A percentile compares a stretch with the other conserved stretches of the same genome.
phyloP scores from a whole-genome alignment of 2,888 invertebrate species.

The Petrolisthes cinctipes region DNA sequence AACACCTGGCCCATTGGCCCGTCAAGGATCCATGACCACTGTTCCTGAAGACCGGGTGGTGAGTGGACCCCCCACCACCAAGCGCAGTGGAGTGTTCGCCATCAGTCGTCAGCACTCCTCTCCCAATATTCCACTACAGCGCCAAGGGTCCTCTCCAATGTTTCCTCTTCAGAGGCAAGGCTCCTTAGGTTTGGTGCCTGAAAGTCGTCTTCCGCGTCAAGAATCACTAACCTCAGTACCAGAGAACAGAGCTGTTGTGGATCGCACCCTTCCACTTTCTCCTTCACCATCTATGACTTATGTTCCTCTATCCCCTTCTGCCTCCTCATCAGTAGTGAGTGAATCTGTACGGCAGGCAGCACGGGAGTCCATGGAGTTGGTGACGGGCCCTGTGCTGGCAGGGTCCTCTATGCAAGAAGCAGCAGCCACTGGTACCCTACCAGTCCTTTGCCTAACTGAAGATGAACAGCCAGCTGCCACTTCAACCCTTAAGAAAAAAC shows the following conservation, averaged over 20 bases:
- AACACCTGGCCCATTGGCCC: slow-evolving; percentile 57
- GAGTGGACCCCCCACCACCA: slow-evolving; percentile 37
- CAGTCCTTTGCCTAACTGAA: slow-evolving; percentile 30
- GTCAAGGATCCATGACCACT: slow-evolving; percentile 60
- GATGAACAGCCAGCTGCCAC: slow-evolving; percentile 47
- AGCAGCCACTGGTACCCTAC: slow-evolving; percentile 31
- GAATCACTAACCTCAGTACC: slow-evolving; percentile 62
- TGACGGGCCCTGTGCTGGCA: slow-evolving; percentile 60
- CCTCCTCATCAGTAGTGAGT: slow-evolving; percentile 32
- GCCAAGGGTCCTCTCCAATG: slow-evolving; percentile 44
- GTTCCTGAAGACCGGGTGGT: slow-evolving; percentile 54
- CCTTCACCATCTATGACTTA: slow-evolving; percentile 60
- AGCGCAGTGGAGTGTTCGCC: slow-evolving; percentile 54
- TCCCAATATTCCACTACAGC: slow-evolving; percentile 62
- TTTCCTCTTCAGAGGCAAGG: slow-evolving; percentile 58
- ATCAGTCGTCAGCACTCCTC: slow-evolving; percentile 64
- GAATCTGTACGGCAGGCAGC: slow-evolving; percentile 39
- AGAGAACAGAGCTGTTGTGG: slow-evolving; percentile 60
- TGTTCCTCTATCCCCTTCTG: slow-evolving; percentile 49
- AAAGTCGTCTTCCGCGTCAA: slow-evolving; percentile 58
- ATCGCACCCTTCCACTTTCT: slow-evolving; percentile 62
- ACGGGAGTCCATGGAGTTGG: slow-evolving; percentile 59
- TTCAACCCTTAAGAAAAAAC: slow-evolving; percentile 57
- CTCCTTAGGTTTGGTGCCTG: slow-evolving; percentile 59
- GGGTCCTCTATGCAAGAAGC: slow-evolving; percentile 61